Evolutionary conservation across 1,140 invertebrate genomes (phyloP), one percentile per base, ranked within the genome.

Genomic region (Eciton burchellii): DNA sequence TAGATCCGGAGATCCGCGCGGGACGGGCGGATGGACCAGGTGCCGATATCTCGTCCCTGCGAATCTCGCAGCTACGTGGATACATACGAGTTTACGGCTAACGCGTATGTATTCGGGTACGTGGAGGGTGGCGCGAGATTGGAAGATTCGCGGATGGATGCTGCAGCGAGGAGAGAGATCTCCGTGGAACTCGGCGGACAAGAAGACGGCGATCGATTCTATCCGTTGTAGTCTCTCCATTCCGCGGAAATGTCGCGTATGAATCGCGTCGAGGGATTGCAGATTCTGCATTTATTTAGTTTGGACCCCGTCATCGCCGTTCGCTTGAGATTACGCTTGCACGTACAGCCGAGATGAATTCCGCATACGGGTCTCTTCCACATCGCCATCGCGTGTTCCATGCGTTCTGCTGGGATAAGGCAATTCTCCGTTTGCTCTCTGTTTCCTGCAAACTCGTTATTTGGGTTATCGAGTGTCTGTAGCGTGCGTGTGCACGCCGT

Each of bases 391-490:
- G 47, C 21, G 11, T 14, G 63, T 56, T 77, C 66, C 68, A 21
- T 41, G 24, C 54, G 56, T n/a, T n/a, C 8, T 3, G 6, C 21
- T n/a, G 52, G 62, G 66, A 16, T 77, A 77, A 68, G 47, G 12
- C 41, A 54, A 52, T 52, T 77, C 60, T 68, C 84, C 65, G 84
- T 84, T 85, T 86, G 77, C 62, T 29, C 63, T 43, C 81, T 66
- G 71, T 73, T 84, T 63, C 26, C 73, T 81, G 70, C 21, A 60
- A 87, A 77, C 82, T 85, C 83, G 86, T 88, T 88, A 88, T 87
- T 88, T 87, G 82, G 77, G 83, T 81, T 88, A 88, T 88, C 85
- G 83, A 84, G 76, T 77, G 49, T 63, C 76, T 26, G 47, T 81
- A 57, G 43, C 52, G 35, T 35, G 35, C 35, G 57, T 45, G 49